Evolutionary conservation across 1,140 invertebrate species (phyloP).

Genomic region (Cyclargus thomasi): DNA sequence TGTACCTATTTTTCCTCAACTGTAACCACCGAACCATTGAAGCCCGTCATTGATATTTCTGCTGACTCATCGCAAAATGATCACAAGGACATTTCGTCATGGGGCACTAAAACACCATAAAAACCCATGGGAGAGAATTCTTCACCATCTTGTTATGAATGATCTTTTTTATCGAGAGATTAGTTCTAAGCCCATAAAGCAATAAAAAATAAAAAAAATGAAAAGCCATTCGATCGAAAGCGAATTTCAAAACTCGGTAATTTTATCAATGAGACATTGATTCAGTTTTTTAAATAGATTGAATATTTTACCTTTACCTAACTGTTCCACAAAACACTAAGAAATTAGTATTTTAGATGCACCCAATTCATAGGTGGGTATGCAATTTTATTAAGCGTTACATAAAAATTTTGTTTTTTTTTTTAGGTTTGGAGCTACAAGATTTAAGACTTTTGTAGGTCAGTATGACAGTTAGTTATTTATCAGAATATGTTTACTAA

Average conservation of each 20-base stretch:
- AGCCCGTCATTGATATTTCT: conserved; percentile 24
- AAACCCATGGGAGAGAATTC: conserved; percentile 57
- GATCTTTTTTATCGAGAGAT: conserved; percentile 40
- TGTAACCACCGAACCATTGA: conserved; percentile 3
- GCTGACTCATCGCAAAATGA: conserved; percentile 41
- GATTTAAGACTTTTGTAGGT: too few species aligned
- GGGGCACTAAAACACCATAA: conserved; percentile 49
- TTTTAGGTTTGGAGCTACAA: too few species aligned
- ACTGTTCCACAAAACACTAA: too few species aligned
- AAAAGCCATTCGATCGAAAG: conserved; percentile 38
- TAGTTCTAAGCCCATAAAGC: conserved; percentile 37
- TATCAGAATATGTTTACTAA: too few species aligned
- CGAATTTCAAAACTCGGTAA: conserved; percentile 22
- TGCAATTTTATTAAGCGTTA: too few species aligned
- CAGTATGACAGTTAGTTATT: too few species aligned
- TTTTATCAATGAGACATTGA: conserved; percentile 10
- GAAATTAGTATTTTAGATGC: too few species aligned
- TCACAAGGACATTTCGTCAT: conserved; percentile 53
- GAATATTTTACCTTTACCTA: too few species aligned
- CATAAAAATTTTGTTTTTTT: too few species aligned
- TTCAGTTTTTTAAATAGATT: neutral
- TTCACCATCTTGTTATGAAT: conserved; percentile 44
- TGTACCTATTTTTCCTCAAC: neutral
- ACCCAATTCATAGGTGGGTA: too few species aligned
- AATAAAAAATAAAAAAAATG: conserved; percentile 29